Evolutionary conservation across 2,113 vertebrate genomes (phyloP), one percentile per base, ranked within the genome.

Genomic region (Dipodomys merriami): DNA sequence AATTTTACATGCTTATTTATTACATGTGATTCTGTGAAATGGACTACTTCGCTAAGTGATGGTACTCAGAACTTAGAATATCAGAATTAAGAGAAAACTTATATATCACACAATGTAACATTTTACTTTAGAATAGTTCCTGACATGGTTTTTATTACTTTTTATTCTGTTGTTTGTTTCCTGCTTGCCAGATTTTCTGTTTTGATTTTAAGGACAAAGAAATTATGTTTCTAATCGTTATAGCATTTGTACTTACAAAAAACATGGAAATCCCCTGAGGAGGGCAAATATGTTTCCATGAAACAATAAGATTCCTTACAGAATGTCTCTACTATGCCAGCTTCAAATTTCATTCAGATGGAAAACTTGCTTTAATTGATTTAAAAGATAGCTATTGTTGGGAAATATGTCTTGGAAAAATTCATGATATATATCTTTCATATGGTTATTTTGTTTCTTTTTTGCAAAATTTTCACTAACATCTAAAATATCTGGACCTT

Each of bases 301-400:
- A 81, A 68, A 86, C 90, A 83, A 90, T 86, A 25, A 90, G 90
- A 88, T 89, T 92, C 44, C 87, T 86, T n/a, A 68, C 16, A 93
- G 77, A 79, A 60, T 13, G 6, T 90, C 30, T 64, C 86, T 68
- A 91, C 3, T 85, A 73, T 79, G n/a, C 13, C 22, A 92, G 46
- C 71, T 86, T 83, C 27, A 83, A 85, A 64, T 89, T 93, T 92
- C 25, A 80, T 90, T 92, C 80, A 83, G 53, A 82, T 68, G 79
- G 27, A 62, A 91, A 95, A 88, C n/a, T 27, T 94, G 0, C 44
- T 88, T 35, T 44, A 89, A 88, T 91, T 78, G 35, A 87, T 82
- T 87, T 65, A 74, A 82, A 33, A 83, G 33, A 88, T 46, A 64
- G 82, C 4, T 53, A 67, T 79, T 77, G 13, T 67, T 49, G 60